Conservation (phyloP, 2,888 invertebrate species). For the Emmelina monodactyla region DNA sequence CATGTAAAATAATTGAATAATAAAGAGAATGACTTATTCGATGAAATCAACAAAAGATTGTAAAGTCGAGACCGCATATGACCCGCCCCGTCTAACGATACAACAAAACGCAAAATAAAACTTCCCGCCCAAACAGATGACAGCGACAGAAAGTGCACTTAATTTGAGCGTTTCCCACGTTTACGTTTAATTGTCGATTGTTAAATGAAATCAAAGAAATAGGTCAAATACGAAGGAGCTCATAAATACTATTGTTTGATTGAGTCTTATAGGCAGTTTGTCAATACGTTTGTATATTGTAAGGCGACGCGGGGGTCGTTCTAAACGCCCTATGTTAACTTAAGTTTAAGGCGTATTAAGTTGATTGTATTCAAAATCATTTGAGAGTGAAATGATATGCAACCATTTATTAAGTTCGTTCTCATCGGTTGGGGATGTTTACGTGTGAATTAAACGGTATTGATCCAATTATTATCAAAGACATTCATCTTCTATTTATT, state of each 20-base stretch:
- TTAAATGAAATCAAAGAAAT: constrained; percentile 54
- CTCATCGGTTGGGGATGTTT: constrained; percentile 26
- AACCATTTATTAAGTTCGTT: constrained; percentile 51
- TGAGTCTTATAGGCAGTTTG: constrained; percentile 60
- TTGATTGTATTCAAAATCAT: constrained; percentile 21
- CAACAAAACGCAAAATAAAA: not conserved
- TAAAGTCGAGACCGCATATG: constrained; percentile 29
- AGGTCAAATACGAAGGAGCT: constrained; percentile 55
- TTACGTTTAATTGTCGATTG: constrained; percentile 57
- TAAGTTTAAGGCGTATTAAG: not conserved
- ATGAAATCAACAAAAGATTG: too few relatives aligned
- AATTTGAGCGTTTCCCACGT: constrained; percentile 59
- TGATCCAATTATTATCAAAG: too few relatives aligned
- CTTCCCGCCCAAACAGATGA: constrained; percentile 42
- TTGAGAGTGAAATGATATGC: constrained; percentile 61
- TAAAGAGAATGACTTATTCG: too few relatives aligned
- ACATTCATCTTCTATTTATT: too few relatives aligned
- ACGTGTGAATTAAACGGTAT: constrained; percentile 2
- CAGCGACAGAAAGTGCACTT: constrained; percentile 39
- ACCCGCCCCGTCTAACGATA: constrained; percentile 25
- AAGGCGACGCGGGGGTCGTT: constrained; percentile 32
- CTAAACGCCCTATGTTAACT: constrained; percentile 15
- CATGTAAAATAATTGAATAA: too few relatives aligned
- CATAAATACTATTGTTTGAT: constrained; percentile 52
- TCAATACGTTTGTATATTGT: constrained; percentile 45